A percentile compares a stretch with the other conserved stretches of the same genome.
Conservation (phyloP, 2,113 vertebrate genomes). For the Garra rufa region DNA sequence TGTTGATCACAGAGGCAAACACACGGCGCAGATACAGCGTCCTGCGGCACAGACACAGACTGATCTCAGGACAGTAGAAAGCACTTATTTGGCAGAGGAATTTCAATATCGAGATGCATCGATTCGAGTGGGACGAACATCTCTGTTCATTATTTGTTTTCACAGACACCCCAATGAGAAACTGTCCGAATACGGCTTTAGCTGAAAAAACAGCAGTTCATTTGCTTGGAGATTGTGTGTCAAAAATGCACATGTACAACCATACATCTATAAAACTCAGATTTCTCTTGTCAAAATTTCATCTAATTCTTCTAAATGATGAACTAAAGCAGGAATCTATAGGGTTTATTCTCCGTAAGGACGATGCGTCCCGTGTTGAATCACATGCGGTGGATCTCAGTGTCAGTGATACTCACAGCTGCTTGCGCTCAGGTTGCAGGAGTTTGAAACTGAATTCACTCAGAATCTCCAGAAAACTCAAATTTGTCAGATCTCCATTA, state of each 20-base stretch:
- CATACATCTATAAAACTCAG: no score
- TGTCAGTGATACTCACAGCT: slow-evolving; percentile 76
- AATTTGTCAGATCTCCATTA: slow-evolving; percentile 67
- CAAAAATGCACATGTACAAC: no score
- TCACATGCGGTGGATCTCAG: not conserved
- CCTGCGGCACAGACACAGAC: slow-evolving; percentile 62
- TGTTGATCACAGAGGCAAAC: slow-evolving; percentile 59
- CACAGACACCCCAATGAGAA: not conserved
- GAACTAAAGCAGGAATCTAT: not conserved
- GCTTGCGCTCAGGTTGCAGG: slow-evolving; percentile 75
- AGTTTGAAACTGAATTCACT: slow-evolving; percentile 89
- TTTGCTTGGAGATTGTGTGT: no score
- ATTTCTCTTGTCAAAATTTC: no score
- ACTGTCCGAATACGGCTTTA: no score
- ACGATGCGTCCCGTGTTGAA: not conserved
- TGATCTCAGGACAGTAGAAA: not conserved
- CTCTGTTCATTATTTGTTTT: no score
- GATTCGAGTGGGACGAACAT: no score
- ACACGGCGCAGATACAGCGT: slow-evolving; percentile 67
- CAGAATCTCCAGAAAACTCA: slow-evolving; percentile 85
- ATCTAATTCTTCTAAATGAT: not conserved
- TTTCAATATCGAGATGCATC: not conserved
- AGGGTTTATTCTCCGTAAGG: not conserved
- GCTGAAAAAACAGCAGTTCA: no score
- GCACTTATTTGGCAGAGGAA: not conserved